Percentiles rank a stretch among this genome's conserved stretches.
Conservation (phyloP, 2,888 invertebrate genomes). For the Nomada ruficornis region DNA sequence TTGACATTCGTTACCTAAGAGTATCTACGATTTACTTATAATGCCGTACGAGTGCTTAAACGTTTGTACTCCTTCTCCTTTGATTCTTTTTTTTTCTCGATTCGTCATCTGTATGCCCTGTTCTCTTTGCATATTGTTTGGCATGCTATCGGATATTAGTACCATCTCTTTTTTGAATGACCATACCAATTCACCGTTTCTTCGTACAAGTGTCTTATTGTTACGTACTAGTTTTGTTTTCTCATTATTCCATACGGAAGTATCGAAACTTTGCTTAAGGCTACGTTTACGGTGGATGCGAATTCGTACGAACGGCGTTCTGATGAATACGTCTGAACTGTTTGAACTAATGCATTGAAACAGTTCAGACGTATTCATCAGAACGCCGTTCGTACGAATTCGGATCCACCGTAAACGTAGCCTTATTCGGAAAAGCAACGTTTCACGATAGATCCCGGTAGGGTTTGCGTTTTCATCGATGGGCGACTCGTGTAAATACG, state of each 20-base stretch:
- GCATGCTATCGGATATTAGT: conserved; percentile 46
- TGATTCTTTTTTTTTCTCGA: not conserved
- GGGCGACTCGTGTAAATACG: conserved; percentile 32
- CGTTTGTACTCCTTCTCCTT: conserved; percentile 13
- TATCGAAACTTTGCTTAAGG: not conserved
- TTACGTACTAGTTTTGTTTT: not conserved
- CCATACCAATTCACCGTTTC: not conserved
- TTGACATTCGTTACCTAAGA: conserved; percentile 32
- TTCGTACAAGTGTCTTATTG: conserved; percentile 11
- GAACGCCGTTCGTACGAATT: no score
- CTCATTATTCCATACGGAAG: not conserved
- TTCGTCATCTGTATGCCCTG: conserved; percentile 1
- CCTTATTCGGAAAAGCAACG: not conserved
- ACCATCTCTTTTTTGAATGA: conserved; percentile 38
- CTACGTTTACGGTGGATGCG: no score
- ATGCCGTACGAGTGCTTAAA: conserved; percentile 21
- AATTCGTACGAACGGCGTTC: no score
- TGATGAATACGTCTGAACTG: no score
- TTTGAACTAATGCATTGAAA: no score
- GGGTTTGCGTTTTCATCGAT: conserved; percentile 1
- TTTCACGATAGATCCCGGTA: not conserved
- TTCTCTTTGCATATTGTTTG: conserved; percentile 40
- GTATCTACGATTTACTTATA: conserved; percentile 11
- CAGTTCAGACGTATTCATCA: no score
- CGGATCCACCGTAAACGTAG: no score